Evolutionary conservation across 2,797 vertebrate species (phyloP).

Genomic region (Triplophysa bombifrons): DNA sequence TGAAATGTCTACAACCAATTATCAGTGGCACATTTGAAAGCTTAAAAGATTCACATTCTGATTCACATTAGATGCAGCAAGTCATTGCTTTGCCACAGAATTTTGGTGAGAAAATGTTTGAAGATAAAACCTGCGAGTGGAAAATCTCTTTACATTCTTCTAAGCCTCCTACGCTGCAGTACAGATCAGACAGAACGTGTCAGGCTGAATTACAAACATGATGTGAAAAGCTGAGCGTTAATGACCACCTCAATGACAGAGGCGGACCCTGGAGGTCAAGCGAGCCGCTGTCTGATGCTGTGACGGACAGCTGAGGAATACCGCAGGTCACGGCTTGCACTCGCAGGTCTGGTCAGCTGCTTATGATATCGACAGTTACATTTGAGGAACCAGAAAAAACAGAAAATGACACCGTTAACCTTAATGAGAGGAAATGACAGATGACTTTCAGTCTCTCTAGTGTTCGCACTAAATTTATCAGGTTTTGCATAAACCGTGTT

Average conservation of each 20-base stretch:
- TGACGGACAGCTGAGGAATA: conserved; percentile 33
- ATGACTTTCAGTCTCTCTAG: not conserved
- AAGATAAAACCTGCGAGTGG: not conserved
- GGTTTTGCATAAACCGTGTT: conserved; percentile 25
- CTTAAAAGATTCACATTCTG: no score
- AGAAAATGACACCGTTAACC: conserved; percentile 6
- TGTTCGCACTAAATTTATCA: not conserved
- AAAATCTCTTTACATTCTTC: conserved; percentile 6
- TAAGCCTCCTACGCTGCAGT: conserved; percentile 11
- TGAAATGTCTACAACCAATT: no score
- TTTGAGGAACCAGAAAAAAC: not conserved
- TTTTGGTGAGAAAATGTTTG: not conserved
- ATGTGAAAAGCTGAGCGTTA: conserved; percentile 22
- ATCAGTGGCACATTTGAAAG: no score
- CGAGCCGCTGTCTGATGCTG: conserved; percentile 13
- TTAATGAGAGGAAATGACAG: conserved; percentile 12
- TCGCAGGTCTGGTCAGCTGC: not conserved
- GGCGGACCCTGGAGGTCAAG: conserved; percentile 34
- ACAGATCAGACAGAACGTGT: conserved; percentile 8
- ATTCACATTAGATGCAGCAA: not conserved
- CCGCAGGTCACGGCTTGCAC: conserved; percentile 6
- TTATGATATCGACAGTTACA: conserved; percentile 27
- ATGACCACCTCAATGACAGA: conserved; percentile 32
- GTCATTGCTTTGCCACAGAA: not conserved
- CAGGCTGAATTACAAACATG: conserved; percentile 22